phyloP scores from a whole-genome alignment of 1,140 invertebrate species.

The Leptoteleia sp. region DNA sequence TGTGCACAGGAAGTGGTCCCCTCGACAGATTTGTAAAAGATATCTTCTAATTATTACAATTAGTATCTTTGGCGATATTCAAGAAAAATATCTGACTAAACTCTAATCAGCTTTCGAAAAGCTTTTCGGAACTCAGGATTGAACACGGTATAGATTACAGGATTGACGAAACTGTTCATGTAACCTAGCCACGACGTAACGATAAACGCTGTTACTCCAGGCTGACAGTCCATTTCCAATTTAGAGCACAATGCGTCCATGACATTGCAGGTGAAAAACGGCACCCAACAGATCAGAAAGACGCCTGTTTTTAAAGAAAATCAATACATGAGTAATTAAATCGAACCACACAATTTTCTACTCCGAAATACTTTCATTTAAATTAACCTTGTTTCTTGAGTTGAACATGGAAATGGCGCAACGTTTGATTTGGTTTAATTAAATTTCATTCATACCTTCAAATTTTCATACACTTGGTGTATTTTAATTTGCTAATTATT shows the following conservation, averaged over 20 bases:
- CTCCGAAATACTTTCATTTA: conserved; percentile 30
- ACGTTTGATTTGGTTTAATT: too few relatives aligned
- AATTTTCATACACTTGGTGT: too few relatives aligned
- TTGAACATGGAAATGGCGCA: too few relatives aligned
- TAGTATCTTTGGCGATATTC: conserved; percentile 48
- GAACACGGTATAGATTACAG: conserved; percentile 99
- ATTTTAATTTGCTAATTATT: too few relatives aligned
- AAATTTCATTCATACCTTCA: too few relatives aligned
- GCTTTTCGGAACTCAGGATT: conserved; percentile 99
- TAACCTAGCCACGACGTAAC: conserved; percentile 99
- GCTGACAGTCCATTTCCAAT: conserved; percentile 89
- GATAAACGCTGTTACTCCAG: conserved; percentile 94
- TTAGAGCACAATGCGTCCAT: conserved; percentile 97
- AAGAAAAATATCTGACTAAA: conserved; percentile 66
- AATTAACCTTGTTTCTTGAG: neutral
- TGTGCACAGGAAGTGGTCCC: conserved; percentile 4
- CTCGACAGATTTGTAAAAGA: conserved; percentile 25
- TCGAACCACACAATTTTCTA: conserved; percentile 1
- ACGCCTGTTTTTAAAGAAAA: conserved; percentile 85
- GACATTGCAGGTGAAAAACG: conserved; percentile 94
- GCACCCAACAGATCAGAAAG: conserved; percentile 99
- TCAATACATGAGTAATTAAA: conserved; percentile 45
- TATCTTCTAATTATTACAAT: conserved; percentile 36
- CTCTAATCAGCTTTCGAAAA: conserved; percentile 94
- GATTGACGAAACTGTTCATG: conserved; percentile 99